phyloP scores from a whole-genome alignment of 2,113 vertebrate species.

The Abramis brama region DNA sequence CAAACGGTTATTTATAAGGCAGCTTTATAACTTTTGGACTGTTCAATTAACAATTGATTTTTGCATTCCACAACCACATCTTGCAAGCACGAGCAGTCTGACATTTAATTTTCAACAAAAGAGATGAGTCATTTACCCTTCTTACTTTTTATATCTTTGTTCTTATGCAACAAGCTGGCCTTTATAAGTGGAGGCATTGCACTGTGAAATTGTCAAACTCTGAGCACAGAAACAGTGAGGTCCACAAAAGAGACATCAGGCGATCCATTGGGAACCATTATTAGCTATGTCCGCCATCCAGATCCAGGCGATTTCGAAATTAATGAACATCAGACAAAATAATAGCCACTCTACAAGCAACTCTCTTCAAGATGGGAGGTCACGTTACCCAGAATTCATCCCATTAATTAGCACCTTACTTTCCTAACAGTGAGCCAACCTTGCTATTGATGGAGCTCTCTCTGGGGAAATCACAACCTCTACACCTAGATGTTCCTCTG shows the following conservation, averaged over 20 bases:
- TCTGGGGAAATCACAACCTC: slow-evolving; percentile 65
- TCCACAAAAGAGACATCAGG: slow-evolving; percentile 11
- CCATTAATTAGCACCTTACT: slow-evolving; percentile 54
- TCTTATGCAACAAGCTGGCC: slow-evolving; percentile 23
- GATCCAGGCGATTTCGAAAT: slow-evolving; percentile 29
- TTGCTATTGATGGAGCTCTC: slow-evolving; percentile 49
- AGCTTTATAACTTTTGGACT: neutral
- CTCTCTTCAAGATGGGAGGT: slow-evolving; percentile 39
- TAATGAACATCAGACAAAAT: slow-evolving; percentile 33
- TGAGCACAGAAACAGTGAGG: neutral
- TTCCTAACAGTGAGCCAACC: slow-evolving; percentile 53
- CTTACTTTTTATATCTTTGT: slow-evolving; percentile 22
- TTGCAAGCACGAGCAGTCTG: neutral
- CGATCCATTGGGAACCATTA: neutral
- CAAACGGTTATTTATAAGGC: neutral
- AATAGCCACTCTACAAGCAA: slow-evolving; percentile 34
- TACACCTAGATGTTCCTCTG: slow-evolving; percentile 37
- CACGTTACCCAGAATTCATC: slow-evolving; percentile 47
- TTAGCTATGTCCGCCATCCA: neutral
- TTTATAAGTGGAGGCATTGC: slow-evolving; percentile 27
- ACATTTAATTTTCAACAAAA: slow-evolving; percentile 26
- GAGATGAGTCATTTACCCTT: slow-evolving; percentile 24
- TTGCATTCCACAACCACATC: neutral
- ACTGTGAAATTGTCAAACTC: slow-evolving; percentile 19
- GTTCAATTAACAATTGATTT: neutral